A percentile compares a stretch with the other conserved stretches of the same genome.
These are phyloP conservation scores for Phrixothrix hirtus DNA, from an alignment of 2,888 invertebrate species.

Conservation along the genomic window DNA sequence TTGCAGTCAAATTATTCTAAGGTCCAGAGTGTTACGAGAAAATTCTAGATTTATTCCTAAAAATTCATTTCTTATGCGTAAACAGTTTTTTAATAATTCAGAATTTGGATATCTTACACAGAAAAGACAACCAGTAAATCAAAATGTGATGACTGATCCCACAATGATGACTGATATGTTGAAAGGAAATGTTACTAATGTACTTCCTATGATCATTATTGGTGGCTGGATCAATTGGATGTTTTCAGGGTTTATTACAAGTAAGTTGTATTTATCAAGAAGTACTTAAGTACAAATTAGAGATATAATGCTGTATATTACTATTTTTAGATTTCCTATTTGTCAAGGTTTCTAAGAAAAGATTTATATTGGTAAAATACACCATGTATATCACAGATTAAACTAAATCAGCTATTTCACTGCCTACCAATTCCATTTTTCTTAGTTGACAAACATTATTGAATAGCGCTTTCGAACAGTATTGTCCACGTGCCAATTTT, in stretches of 20 bases:
- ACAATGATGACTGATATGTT: conserved; percentile 96
- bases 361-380: no score
- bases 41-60: conserved; percentile 94
- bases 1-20: conserved; percentile 87
- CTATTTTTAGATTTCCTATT: no score
- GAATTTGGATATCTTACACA: conserved; percentile 89
- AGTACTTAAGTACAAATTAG: no score
- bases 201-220: conserved; percentile 95
- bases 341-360: no score
- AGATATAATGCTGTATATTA: no score
- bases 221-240: conserved; percentile 99
- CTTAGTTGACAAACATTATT: no score
- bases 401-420: no score
- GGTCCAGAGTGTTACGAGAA: conserved; percentile 86
- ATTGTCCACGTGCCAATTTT: no score
- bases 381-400: no score
- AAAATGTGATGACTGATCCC: conserved; percentile 92
- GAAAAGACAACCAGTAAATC: conserved; percentile 75
- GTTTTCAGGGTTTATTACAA: conserved; percentile 96
- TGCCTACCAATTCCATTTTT: no score
- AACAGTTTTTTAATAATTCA: conserved; percentile 91
- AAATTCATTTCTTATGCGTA: conserved; percentile 85
- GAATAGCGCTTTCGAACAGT: no score
- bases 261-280: conserved; percentile 43
- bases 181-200: conserved; percentile 95